Conservation (phyloP, 1,140 invertebrate genomes). For the Euwallacea fornicatus region DNA sequence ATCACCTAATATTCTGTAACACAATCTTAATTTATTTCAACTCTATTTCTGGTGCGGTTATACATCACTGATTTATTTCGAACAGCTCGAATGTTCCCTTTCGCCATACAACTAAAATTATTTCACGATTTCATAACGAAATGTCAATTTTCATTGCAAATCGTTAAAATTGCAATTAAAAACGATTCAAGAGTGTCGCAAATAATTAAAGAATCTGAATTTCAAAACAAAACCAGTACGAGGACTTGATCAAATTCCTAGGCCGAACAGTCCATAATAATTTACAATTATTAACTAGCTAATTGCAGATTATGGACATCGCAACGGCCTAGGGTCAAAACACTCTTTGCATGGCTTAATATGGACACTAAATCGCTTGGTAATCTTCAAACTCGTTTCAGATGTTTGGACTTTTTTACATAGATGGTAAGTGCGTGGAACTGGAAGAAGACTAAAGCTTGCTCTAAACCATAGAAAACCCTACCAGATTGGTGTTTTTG, state of each 20-base stretch:
- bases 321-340: conserved; percentile 14
- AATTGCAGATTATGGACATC: conserved; percentile 11
- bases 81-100: no score
- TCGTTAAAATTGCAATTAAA: conserved; percentile 1
- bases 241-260: conserved; percentile 24
- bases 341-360: not conserved
- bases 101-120: conserved; percentile 1
- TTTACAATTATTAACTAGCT: conserved; percentile 7
- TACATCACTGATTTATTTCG: no score
- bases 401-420: not conserved
- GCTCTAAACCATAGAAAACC: no score
- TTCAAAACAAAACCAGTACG: conserved; percentile 24
- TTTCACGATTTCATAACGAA: conserved; percentile 4
- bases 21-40: no score
- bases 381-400: conserved; percentile 9
- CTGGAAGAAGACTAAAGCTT: no score
- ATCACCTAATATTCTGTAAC: no score
- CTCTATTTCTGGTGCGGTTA: no score
- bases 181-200: conserved; percentile 10
- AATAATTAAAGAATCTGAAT: conserved; percentile 19
- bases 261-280: conserved; percentile 6
- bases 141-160: conserved; percentile 5
- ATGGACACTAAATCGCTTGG: conserved; percentile 5
- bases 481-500: no score
- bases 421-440: no score